Evolutionary conservation across 2,797 vertebrate genomes (phyloP), one percentile per base, ranked within the genome.

Genomic region (Eupleurogrammus muticus): DNA sequence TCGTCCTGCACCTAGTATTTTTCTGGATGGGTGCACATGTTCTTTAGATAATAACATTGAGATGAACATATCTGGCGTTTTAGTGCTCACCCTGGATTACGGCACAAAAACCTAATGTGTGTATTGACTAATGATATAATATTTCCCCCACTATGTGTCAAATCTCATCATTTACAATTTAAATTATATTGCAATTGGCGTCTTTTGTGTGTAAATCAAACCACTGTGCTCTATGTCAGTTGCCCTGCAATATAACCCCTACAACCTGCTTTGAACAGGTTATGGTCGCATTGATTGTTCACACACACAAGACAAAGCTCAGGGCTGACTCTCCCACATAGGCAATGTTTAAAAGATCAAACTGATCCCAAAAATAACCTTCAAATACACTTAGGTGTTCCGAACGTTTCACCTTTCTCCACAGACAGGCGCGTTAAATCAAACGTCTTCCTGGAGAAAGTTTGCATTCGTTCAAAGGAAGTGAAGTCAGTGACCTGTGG

Each of bases 261-360:
- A n/a, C 23, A 69, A 73, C 63, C 75, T 51, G 60, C 65, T 44
- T 49, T 64, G 53, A 72, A 70, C 17, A 52, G 79, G 69, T 79
- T 71, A 72, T 54, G 56, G 54, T 77, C 51, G 38, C 71, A 89
- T 87, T 80, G 85, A 88, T 89, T 79, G 75, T 73, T 89, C 85
- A 83, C 87, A 87, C 62, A 74, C 69, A 73, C 17, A 28, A 79
- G 21, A 70, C 48, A 73, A 72, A 66, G 66, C 66, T 55, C 48
- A 48, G 34, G 28, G 62, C 54, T 67, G 62, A 67, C 72, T 72
- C 66, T 75, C 60, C 36, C 17, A 28, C 7, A 74, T 9, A 56
- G 51, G 36, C 14, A 38, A 46, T 46, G 67, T 72, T 60, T 58
- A 50, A 56, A 47, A 35, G n/a, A 75, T 60, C 7, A 57, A 61